Conservation (phyloP, 2,797 vertebrate species). For the Scleropages formosus region DNA sequence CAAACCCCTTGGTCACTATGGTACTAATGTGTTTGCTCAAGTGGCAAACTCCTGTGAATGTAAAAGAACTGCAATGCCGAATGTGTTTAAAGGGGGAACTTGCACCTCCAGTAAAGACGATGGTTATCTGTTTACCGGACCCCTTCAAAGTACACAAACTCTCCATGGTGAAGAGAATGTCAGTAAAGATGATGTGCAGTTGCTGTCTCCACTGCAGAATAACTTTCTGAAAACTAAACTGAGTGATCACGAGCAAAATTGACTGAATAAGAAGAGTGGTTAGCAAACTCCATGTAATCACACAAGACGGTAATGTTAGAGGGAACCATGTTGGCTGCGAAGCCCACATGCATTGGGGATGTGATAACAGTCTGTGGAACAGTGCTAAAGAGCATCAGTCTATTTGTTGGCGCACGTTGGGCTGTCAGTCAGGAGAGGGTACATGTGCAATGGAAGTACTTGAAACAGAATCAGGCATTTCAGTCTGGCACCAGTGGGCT, state of each 20-base stretch:
- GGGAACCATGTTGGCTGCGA: background rate
- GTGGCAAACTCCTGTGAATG: background rate
- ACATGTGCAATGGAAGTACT: constrained; percentile 16
- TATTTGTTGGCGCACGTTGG: background rate
- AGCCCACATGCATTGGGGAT: background rate
- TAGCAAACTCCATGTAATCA: background rate
- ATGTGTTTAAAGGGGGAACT: constrained; percentile 7
- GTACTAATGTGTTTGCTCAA: no score
- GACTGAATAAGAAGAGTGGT: constrained; percentile 10
- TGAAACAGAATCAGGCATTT: background rate
- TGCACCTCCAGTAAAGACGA: background rate
- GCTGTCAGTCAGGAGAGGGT: background rate
- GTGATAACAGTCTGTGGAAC: background rate
- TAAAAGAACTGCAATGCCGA: background rate
- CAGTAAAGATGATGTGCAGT: background rate
- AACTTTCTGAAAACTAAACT: background rate
- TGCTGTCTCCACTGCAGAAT: background rate
- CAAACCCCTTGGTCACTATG: no score
- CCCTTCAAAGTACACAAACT: constrained; percentile 19
- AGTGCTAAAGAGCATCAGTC: background rate
- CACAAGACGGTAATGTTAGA: background rate
- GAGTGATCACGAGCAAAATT: constrained; percentile 3
- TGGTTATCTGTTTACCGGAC: constrained; percentile 17
- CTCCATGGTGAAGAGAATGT: background rate
- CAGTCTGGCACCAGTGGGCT: background rate